A percentile compares a stretch with the other conserved stretches of the same genome.
Evolutionary conservation across 2,888 invertebrate genomes (phyloP).

Genomic region (Apotomis capreana): DNA sequence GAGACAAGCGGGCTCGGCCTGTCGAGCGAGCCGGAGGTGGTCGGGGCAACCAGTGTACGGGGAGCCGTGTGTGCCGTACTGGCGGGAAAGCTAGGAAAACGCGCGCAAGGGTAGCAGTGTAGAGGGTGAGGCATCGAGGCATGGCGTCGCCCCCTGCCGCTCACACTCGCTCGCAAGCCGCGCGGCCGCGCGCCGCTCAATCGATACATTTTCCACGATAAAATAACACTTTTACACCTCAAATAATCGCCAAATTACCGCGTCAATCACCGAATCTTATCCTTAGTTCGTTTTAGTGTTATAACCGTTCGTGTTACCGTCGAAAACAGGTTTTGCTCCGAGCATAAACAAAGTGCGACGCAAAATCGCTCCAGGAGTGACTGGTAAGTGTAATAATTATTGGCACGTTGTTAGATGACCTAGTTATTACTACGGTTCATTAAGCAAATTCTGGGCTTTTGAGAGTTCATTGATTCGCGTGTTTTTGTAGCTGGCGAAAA

Average conservation of each 20-base stretch:
- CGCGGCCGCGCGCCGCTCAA: slow-evolving; percentile 74
- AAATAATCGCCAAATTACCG: slow-evolving; percentile 19
- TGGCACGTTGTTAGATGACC: slow-evolving; percentile 76
- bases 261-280: neutral
- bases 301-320: neutral
- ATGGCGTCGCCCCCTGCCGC: slow-evolving; percentile 51
- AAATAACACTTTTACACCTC: slow-evolving; percentile 27
- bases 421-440: slow-evolving; percentile 59
- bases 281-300: slow-evolving; percentile 1
- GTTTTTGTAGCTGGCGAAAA: neutral
- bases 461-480: slow-evolving; percentile 14
- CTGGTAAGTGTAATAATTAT: slow-evolving; percentile 78
- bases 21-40: slow-evolving; percentile 30
- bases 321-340: neutral
- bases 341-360: slow-evolving; percentile 63
- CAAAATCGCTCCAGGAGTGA: slow-evolving; percentile 61
- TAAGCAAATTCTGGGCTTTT: slow-evolving; percentile 35
- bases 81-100: slow-evolving; percentile 79
- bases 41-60: slow-evolving; percentile 64
- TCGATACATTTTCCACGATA: slow-evolving; percentile 42
- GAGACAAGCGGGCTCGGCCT: slow-evolving; percentile 10
- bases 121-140: slow-evolving; percentile 51
- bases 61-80: slow-evolving; percentile 36
- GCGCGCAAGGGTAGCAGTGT: slow-evolving; percentile 61
- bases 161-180: slow-evolving; percentile 70